These are phyloP conservation scores for Ophion costatus DNA, from an alignment of 2,888 invertebrate species.

Conservation along the genomic window DNA sequence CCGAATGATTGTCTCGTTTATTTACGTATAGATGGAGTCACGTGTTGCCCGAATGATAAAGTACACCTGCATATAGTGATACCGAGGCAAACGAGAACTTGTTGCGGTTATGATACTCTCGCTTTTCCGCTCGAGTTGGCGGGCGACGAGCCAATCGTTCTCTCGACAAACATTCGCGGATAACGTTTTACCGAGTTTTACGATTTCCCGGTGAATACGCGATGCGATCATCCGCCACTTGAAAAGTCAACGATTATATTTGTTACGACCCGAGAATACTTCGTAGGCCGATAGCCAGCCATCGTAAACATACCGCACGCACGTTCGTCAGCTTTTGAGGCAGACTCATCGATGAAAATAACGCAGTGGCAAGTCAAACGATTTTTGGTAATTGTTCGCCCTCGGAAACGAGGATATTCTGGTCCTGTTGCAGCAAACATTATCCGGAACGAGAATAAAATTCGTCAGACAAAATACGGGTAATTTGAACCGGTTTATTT, in stretches of 20 bases:
- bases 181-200: slow-evolving; percentile 21
- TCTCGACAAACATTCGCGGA: slow-evolving; percentile 29
- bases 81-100: slow-evolving; percentile 32
- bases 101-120: slow-evolving; percentile 50
- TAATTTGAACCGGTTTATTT: neutral
- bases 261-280: slow-evolving; percentile 1
- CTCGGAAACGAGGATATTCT: no score
- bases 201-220: slow-evolving; percentile 40
- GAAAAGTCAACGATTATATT: slow-evolving; percentile 36
- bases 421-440: neutral
- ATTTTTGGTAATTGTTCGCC: no score
- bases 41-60: slow-evolving; percentile 13
- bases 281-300: neutral
- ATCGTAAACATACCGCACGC: neutral
- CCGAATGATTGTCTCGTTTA: neutral
- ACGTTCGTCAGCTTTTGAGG: neutral
- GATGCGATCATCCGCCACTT: slow-evolving; percentile 56
- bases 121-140: slow-evolving; percentile 49
- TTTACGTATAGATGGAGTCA: slow-evolving; percentile 25
- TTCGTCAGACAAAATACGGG: neutral
- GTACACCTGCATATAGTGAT: slow-evolving; percentile 2
- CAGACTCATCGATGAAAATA: neutral
- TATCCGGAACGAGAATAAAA: neutral
- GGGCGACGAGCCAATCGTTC: slow-evolving; percentile 59
- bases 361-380: neutral